Base-by-base conservation (phyloP, 2,797 vertebrate species). In the Crocidura indochinensis region DNA sequence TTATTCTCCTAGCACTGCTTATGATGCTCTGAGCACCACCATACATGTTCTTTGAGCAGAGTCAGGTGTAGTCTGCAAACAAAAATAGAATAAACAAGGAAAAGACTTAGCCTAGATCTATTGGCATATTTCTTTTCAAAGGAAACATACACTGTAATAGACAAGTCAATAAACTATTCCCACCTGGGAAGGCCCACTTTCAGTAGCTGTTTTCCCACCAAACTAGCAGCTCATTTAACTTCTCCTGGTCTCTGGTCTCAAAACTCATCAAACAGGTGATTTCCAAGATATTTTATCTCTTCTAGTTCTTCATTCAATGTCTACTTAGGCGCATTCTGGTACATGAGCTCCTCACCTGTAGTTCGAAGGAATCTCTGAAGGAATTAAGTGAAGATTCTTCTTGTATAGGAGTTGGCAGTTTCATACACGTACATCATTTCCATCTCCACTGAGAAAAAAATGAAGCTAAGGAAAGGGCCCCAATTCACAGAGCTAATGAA, bases 401-500 rank as follows among this genome's bases (percentile, higher is more conserved):
- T 60, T 87, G 31, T 14, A 68, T 38, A 5, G 47, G 64, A 91
- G n/a, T 53, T 80, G 53, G 29, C 17, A 1, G n/a, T 60, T 2
- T 31, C 51, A 51, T 51, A 15, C 51, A 11, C 51, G 5, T 15
- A 51, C 51, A 51, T 10, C 71, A 73, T 88, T 65, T 68, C 73
- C n/a, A 68, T 26, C 38, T 14, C 24, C 60, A 71, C 29, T 24
- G 38, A 51, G 77, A 49, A 53, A 38, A 65, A 82, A 87, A 56
- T 4, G 15, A 83, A 74, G 11, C 24, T 31, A 8, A 51, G 17
- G 10, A 17, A 47, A 65, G 27, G 38, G 29, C 79, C 62, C n/a
- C 27, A 92, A 69, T 38, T 76, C 69, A 76, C n/a, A 73, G 31
- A 86, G 8, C 62, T 53, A 31, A 20, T 47, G 81, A 67, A 76